phyloP scores from a whole-genome alignment of 1,140 invertebrate genomes.

The Dendrolimus punctatus region DNA sequence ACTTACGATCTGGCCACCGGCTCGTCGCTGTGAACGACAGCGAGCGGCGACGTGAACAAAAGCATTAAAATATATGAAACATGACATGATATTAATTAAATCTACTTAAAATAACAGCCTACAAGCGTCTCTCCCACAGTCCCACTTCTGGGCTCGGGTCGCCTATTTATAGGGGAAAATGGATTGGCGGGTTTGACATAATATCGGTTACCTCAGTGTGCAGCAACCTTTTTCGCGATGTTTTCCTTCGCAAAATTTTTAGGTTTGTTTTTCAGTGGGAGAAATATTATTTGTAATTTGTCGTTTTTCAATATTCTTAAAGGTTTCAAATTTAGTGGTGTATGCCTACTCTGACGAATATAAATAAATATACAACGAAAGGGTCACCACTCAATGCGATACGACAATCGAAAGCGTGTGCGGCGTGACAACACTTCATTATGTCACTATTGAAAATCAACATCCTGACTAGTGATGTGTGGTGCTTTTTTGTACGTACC shows the following conservation, averaged over 20 bases:
- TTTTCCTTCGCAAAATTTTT: too few relatives aligned
- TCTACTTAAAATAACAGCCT: slow-evolving; percentile 4
- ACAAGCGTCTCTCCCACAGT: too few relatives aligned
- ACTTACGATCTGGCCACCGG: too few relatives aligned
- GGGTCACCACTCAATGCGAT: slow-evolving; percentile 24
- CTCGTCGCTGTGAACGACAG: too few relatives aligned
- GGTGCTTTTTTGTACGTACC: neutral
- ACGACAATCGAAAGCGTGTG: slow-evolving; percentile 21
- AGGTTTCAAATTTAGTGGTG: slow-evolving; percentile 13
- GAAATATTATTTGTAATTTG: too few relatives aligned
- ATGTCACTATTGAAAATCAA: slow-evolving; percentile 35
- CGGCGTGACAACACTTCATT: slow-evolving; percentile 52
- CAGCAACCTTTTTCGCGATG: too few relatives aligned
- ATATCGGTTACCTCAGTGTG: too few relatives aligned
- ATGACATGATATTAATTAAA: neutral
- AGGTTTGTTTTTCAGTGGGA: too few relatives aligned
- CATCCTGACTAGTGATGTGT: slow-evolving; percentile 16
- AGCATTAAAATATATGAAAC: neutral
- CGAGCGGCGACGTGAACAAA: neutral
- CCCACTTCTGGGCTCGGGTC: too few relatives aligned
- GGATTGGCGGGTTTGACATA: too few relatives aligned
- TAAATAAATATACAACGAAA: slow-evolving; percentile 15
- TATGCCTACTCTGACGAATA: slow-evolving; percentile 14
- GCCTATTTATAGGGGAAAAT: too few relatives aligned
- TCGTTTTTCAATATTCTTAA: too few relatives aligned